Evolutionary conservation across 2,113 vertebrate genomes (phyloP).

Genomic region (Leuciscus idus): DNA sequence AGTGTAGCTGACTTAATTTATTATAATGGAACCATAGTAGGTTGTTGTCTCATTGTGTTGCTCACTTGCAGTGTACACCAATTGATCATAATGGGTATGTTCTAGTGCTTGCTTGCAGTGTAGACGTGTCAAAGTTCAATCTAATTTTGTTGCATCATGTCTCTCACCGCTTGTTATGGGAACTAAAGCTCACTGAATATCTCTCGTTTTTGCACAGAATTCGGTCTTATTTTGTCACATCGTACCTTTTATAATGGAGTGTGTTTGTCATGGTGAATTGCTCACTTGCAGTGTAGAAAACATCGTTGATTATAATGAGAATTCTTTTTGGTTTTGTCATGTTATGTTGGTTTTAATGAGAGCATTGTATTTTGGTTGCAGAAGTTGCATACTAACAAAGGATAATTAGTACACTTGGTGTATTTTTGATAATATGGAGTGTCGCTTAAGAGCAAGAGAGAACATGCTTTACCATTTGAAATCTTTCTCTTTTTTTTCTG

Average conservation of each 20-base stretch:
- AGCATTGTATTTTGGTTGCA: slow-evolving; percentile 1
- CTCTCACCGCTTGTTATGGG: neutral
- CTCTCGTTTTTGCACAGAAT: neutral
- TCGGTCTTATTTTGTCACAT: neutral
- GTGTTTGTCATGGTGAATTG: neutral
- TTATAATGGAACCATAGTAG: neutral
- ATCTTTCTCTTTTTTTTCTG: neutral
- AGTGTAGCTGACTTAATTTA: neutral
- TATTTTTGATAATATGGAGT: neutral
- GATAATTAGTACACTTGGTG: neutral
- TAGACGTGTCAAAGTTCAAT: neutral
- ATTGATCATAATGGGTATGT: neutral
- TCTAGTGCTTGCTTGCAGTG: neutral
- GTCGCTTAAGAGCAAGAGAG: neutral
- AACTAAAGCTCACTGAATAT: neutral
- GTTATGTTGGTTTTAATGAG: neutral
- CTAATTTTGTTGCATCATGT: slow-evolving; percentile 19
- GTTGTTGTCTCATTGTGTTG: slow-evolving; percentile 12
- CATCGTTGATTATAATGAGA: neutral
- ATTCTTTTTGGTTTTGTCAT: neutral
- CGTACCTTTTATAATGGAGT: neutral
- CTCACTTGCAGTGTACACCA: neutral
- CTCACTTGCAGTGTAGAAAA: neutral
- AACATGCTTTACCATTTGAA: neutral
- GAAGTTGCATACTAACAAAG: neutral